Base-by-base conservation (phyloP, 1,140 invertebrate species). In the Branchinecta lindahli region DNA sequence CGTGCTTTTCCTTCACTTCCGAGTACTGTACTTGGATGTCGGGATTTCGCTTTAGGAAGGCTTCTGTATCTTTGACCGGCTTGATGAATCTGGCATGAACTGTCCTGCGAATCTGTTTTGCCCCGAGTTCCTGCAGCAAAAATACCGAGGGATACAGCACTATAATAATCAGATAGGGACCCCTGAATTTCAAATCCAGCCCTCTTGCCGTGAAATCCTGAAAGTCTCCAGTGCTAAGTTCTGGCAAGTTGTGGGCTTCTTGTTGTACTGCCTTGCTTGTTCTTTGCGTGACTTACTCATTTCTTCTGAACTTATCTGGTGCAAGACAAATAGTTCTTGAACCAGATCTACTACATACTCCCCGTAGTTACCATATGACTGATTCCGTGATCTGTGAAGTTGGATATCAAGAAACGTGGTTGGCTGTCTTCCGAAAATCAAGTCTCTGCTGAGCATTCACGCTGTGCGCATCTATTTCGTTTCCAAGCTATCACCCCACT, bases 341-440 rank as follows among this genome's bases (percentile, higher is more conserved):
- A 61, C 52, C 18, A 61, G 52, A 61, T 61, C 52, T 12, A 61
- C 52, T 12, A 61, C 18, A 20, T 61, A 61, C 18, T 61, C 52
- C 52, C 18, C 52, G 18, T 61, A 20, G 12, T 61, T 12, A 20
- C 12, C 18, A 61, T 61, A 61, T 61, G 12, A 12, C 18, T 12
- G 12, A 12, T 15, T 61, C 12, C 18, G 12, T 15, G 52, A 20
- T 15, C 52, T 12, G 18, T 20, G 12, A 15, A 61, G 18, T 20
- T 61, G 52, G 12, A 61, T 15, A 20, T 61, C 52, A 61, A 61
- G 52, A 61, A 61, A 61, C 18, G 12, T 20, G 18, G 52, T 61
- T 61, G 52, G 52, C 18, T 61, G 52, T 61, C 52, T 61, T 61
- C 52, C 52, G 52, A 61, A 61, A 61, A 61, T 61, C 52, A 61